phyloP scores from a whole-genome alignment of 1,140 invertebrate genomes.

The Zaprionus africanus region DNA sequence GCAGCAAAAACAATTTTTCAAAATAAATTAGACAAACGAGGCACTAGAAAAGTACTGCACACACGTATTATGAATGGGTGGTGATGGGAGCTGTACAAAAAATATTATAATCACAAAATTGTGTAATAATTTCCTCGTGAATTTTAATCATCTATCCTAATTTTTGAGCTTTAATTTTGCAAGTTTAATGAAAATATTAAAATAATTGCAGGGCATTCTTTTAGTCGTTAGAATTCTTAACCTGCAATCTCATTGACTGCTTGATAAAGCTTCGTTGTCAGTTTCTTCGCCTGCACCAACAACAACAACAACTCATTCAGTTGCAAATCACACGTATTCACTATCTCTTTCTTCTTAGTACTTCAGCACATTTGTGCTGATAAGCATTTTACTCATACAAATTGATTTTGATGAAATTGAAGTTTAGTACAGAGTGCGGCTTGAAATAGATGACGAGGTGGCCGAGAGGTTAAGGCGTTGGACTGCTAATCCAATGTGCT shows the following conservation, averaged over 20 bases:
- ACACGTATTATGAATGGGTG: constrained; percentile 1
- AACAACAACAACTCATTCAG: neutral
- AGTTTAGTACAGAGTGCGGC: constrained; percentile 2
- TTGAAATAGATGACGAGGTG: constrained; percentile 13
- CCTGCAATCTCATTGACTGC: too few relatives aligned
- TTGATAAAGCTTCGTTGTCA: neutral
- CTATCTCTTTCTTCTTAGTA: neutral
- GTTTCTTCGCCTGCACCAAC: constrained; percentile 1
- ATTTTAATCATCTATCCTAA: neutral
- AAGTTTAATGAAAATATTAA: too few relatives aligned
- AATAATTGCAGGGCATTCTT: too few relatives aligned
- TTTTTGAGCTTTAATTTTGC: too few relatives aligned
- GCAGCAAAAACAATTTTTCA: constrained; percentile 22
- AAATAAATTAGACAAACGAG: constrained; percentile 50
- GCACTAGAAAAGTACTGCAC: constrained; percentile 23
- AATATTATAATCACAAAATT: neutral
- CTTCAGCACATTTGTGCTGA: constrained; percentile 2
- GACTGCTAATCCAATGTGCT: constrained; percentile 91
- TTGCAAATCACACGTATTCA: constrained; percentile 1
- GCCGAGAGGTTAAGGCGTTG: constrained; percentile 95
- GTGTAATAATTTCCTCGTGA: neutral
- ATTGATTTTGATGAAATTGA: constrained; percentile 7
- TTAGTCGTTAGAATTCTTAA: neutral
- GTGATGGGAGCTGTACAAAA: constrained; percentile 3
- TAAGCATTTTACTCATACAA: constrained; percentile 1